Evolutionary conservation across 2,113 vertebrate genomes (phyloP).

Genomic region (Acanthochromis polyacanthus): DNA sequence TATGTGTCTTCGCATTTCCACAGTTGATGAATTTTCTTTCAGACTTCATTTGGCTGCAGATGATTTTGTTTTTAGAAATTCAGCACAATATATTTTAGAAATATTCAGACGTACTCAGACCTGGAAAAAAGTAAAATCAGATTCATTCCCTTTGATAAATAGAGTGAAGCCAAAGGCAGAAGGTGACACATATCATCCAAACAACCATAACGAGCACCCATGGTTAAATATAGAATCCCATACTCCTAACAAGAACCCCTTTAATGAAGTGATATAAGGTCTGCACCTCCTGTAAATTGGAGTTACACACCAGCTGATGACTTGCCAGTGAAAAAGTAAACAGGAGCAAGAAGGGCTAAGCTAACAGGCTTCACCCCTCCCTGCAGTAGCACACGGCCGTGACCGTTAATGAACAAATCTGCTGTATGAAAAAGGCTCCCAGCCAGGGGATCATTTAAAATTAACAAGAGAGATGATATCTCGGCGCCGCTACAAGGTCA

Average conservation of each 20-base stretch:
- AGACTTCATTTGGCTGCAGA: too few relatives aligned
- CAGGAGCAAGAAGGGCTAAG: neutral
- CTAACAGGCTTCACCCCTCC: constrained; percentile 32
- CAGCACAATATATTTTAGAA: too few relatives aligned
- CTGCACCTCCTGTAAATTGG: constrained; percentile 10
- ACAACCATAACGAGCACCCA: neutral
- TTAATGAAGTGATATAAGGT: constrained; percentile 11
- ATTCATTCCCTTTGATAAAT: too few relatives aligned
- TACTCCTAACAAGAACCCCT: neutral
- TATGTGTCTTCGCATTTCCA: too few relatives aligned
- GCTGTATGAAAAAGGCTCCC: constrained; percentile 23
- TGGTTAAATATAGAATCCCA: neutral
- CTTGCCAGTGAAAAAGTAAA: constrained; percentile 9
- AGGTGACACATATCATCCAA: neutral
- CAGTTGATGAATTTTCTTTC: too few relatives aligned
- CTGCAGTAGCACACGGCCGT: constrained; percentile 6
- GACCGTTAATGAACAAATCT: constrained; percentile 59
- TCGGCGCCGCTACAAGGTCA: constrained; percentile 68
- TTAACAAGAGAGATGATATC: constrained; percentile 64
- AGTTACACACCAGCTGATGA: constrained; percentile 26
- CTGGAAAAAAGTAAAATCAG: too few relatives aligned
- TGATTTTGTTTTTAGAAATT: too few relatives aligned
- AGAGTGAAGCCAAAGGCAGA: neutral
- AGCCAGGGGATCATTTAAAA: constrained; percentile 58
- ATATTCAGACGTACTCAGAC: too few relatives aligned